phyloP scores from a whole-genome alignment of 1,140 invertebrate genomes.

The Nasonia longicornis region DNA sequence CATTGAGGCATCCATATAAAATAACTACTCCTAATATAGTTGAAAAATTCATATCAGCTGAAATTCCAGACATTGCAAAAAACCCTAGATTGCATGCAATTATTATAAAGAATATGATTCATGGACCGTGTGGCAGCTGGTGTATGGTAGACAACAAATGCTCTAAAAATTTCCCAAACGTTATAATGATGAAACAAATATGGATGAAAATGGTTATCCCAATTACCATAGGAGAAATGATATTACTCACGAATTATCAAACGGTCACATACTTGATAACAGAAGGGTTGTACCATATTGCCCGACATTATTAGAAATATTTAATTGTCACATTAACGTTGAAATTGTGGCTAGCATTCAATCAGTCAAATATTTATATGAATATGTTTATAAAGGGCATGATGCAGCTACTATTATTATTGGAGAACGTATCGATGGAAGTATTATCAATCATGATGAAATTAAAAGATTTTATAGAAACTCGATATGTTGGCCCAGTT shows the following conservation, averaged over 20 bases:
- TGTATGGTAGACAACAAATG: conserved; percentile 26
- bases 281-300: conserved; percentile 15
- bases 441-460: conserved; percentile 11
- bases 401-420: background rate
- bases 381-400: too few species aligned
- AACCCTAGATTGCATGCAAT: conserved; percentile 51
- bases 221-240: conserved; percentile 52
- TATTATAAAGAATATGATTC: conserved; percentile 55
- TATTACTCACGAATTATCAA: background rate
- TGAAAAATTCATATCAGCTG: conserved; percentile 61
- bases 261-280: conserved; percentile 28
- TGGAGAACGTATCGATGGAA: background rate
- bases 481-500: conserved; percentile 17
- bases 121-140: conserved; percentile 56
- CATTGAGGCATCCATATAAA: conserved; percentile 55
- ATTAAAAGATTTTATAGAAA: conserved; percentile 11
- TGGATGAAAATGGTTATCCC: conserved; percentile 65
- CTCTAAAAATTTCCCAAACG: conserved; percentile 54
- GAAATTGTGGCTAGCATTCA: background rate
- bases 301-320: conserved; percentile 3
- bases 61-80: conserved; percentile 61
- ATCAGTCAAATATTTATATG: too few species aligned
- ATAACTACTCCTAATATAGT: conserved; percentile 50
- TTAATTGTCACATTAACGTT: conserved; percentile 25
- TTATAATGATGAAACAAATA: conserved; percentile 50